phyloP scores from a whole-genome alignment of 1,140 invertebrate species.

The Pseudomyrmex flavicornis region DNA sequence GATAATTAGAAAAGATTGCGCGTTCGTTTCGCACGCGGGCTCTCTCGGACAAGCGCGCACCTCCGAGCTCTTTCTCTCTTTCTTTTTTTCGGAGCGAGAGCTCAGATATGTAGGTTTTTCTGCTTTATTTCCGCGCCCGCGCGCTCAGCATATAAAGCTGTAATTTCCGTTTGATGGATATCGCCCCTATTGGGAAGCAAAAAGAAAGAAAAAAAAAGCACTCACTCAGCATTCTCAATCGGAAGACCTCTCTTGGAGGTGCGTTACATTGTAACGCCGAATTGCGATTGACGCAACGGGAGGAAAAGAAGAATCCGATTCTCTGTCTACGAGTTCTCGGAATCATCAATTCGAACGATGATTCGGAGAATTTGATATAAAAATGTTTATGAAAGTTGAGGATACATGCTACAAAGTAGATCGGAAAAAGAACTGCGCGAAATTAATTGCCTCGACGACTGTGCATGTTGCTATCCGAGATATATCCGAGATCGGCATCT shows the following conservation, averaged over 20 bases:
- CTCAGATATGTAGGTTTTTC: slow-evolving; percentile 51
- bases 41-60: slow-evolving; percentile 31
- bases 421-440: background rate
- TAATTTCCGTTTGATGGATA: slow-evolving; percentile 55
- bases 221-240: slow-evolving; percentile 35
- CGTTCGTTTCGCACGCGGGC: slow-evolving; percentile 69
- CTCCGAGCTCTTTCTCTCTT: background rate
- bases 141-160: slow-evolving; percentile 33
- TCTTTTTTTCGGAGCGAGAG: background rate
- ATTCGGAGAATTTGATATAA: background rate
- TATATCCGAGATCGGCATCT: too few species aligned
- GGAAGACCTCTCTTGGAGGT: background rate
- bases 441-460: slow-evolving; percentile 11
- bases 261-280: background rate
- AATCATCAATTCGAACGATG: slow-evolving; percentile 12
- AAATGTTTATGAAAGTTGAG: background rate
- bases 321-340: background rate
- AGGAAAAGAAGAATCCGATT: background rate
- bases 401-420: background rate
- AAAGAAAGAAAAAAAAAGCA: background rate
- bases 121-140: slow-evolving; percentile 46
- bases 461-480: too few species aligned
- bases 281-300: background rate
- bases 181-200: background rate
- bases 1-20: slow-evolving; percentile 81